Evolutionary conservation across 1,140 invertebrate species (phyloP), one percentile per base, ranked within the genome.

Genomic region (Scaptodrosophila lebanonensis): DNA sequence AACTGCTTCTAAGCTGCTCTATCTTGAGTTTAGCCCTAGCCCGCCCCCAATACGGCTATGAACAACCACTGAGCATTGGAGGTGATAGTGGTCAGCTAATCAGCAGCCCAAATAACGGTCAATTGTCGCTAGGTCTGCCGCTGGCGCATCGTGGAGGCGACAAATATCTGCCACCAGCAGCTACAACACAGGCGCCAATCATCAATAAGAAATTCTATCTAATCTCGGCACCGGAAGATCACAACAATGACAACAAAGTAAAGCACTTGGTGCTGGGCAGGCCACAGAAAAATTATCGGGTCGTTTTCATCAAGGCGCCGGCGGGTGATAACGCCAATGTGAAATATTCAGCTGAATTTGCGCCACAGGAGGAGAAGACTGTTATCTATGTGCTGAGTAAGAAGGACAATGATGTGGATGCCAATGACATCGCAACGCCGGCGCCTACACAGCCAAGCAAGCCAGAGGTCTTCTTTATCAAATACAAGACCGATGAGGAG

Each of bases 301-400:
- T 95, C 66, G 94, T 95, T 75, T 95, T 95, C 91, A 94, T 95
- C 87, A 94, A 94, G 90, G 93, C 94, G 11, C 93, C 94, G 15
- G 90, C 91, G 42, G 91, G 92, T 90, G 93, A 54, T 89, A 92
- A 43, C 89, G 90, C 73, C 91, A 85, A 86, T 25, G 71, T 79
- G 0, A 85, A 84, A 40, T 83, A 83, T 7, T 86, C 84, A 12
- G 84, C 84, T 17, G 84, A 86, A 29, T 86, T 83, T 50, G 84
- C 84, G 0, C 84, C 84, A 13, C 84, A 93, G 56, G 94, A 95
- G 88, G 93, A 95, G 85, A 95, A 95, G 87, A 95, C 94, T 17
- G 90, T 95, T 57, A 94, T 95, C 64, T 95, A 95, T 87, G 94
- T 95, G 11, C 88, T 95, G 48, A 93, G 93, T 27, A 94, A 95